A percentile compares a stretch with the other conserved stretches of the same genome.
phyloP scores from a whole-genome alignment of 2,888 invertebrate genomes.

The Oscheius sp. region DNA sequence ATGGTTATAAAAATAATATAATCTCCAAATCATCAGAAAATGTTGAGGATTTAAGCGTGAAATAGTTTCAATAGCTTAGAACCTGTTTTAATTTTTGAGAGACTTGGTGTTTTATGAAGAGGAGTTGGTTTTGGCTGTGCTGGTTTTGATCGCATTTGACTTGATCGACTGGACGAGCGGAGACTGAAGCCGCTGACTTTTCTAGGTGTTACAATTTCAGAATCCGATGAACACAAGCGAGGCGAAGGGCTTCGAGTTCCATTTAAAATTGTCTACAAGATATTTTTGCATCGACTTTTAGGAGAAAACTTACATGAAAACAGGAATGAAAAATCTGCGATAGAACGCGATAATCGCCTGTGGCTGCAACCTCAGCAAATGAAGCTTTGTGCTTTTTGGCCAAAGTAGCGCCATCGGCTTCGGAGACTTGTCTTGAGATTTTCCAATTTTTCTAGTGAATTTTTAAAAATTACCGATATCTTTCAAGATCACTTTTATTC shows the following conservation, averaged over 20 bases:
- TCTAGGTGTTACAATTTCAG: conserved; percentile 61
- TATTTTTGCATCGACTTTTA: background rate
- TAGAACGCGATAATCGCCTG: conserved; percentile 58
- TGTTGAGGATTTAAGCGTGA: conserved; percentile 43
- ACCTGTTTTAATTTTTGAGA: conserved; percentile 63
- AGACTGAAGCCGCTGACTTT: conserved; percentile 54
- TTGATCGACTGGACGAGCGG: conserved; percentile 53
- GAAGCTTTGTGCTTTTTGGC: conserved; percentile 59
- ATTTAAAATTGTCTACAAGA: conserved; percentile 44
- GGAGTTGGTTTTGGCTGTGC: conserved; percentile 41
- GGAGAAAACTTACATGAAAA: conserved; percentile 44
- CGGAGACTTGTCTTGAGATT: conserved; percentile 60
- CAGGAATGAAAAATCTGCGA: conserved; percentile 55
- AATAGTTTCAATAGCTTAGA: conserved; percentile 63
- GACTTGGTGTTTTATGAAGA: conserved; percentile 57
- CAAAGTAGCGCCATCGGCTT: conserved; percentile 58
- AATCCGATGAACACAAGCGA: conserved; percentile 63
- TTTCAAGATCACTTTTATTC: conserved; percentile 76
- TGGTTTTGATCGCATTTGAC: conserved; percentile 53
- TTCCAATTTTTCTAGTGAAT: background rate
- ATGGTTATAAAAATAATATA: no score
- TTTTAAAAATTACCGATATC: conserved; percentile 73
- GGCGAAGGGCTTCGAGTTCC: conserved; percentile 65
- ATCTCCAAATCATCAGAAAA: no score
- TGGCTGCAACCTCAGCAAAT: conserved; percentile 63